Evolutionary conservation across 2,113 vertebrate species (phyloP).

Genomic region (Cisticola juncidis): DNA sequence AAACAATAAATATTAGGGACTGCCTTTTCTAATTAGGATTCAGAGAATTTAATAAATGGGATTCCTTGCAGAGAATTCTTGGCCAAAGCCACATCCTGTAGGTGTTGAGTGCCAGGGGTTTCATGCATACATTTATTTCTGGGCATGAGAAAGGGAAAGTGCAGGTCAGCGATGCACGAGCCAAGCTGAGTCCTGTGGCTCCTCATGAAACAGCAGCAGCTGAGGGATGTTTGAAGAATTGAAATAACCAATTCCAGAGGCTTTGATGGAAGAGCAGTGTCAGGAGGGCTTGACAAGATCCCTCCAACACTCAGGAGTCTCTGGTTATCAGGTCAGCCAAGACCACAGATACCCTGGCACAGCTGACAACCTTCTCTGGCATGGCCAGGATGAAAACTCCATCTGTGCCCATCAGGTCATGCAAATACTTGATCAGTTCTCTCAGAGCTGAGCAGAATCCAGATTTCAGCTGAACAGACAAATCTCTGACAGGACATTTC

Average conservation of each 20-base stretch:
- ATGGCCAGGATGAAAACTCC: neutral
- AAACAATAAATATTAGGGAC: neutral
- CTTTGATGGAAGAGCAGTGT: neutral
- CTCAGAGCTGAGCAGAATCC: neutral
- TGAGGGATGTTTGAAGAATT: neutral
- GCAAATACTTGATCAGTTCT: neutral
- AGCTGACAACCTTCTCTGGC: neutral
- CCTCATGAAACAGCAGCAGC: neutral
- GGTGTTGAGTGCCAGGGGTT: neutral
- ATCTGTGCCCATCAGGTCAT: neutral
- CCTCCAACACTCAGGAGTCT: neutral
- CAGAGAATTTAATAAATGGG: neutral
- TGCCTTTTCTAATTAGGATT: neutral
- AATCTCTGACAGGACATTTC: neutral
- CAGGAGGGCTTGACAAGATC: neutral
- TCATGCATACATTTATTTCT: neutral
- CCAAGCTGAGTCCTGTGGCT: neutral
- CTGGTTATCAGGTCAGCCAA: neutral
- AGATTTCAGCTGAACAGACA: neutral
- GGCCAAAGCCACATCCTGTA: neutral
- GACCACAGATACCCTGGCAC: fast-evolving
- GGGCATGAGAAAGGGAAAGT: neutral
- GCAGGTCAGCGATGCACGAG: neutral
- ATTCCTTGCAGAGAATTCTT: neutral
- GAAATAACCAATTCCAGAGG: neutral